Base-by-base conservation (phyloP, 2,888 invertebrate species). In the Margaritifera margaritifera region DNA sequence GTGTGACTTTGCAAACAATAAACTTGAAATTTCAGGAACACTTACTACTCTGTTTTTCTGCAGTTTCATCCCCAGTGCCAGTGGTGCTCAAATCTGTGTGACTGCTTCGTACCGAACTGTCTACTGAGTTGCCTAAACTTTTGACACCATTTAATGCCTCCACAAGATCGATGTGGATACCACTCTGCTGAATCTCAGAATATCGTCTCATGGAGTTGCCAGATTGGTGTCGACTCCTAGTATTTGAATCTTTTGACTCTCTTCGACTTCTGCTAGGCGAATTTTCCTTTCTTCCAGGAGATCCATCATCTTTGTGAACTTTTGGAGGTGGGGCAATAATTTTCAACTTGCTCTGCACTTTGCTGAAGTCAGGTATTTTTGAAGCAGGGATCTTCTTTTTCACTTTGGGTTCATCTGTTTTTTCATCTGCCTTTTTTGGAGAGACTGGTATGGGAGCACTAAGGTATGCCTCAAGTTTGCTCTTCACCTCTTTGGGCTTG, bases 401-500 rank as follows among this genome's bases (percentile, higher is more conserved):
- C 0, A 76, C 78, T 71, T 82, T 80, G 4, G 71, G 72, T 27
- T 72, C 62, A 54, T 70, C 67, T 20, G 54, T 58, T 15, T 22
- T 53, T 60, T 71, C 77, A 59, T 73, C 72, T 59, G 76, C 71
- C 60, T 79, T 76, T 31, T 71, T 74, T 8, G 64, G 58, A 6
- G 68, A 50, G n/a, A 74, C 63, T 52, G 82, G 79, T 5, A 74
- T 59, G 5, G 83, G 79, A 20, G 76, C 68, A 57, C 72, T 69
- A 20, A 80, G 72, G 52, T 83, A 80, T 22, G 77, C 75, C 31
- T 84, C 82, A 24, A 96, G 94, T 90, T 95, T 94, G 61, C 96
- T 95, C 90, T 96, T 97, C 53, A 97, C 94, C 88, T 97, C 96
- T 69, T 90, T 90, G 78, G 94, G 93, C 56, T 88, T 89, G 1